Conservation (phyloP, 1,140 invertebrate genomes). For the Heliconius congener region DNA sequence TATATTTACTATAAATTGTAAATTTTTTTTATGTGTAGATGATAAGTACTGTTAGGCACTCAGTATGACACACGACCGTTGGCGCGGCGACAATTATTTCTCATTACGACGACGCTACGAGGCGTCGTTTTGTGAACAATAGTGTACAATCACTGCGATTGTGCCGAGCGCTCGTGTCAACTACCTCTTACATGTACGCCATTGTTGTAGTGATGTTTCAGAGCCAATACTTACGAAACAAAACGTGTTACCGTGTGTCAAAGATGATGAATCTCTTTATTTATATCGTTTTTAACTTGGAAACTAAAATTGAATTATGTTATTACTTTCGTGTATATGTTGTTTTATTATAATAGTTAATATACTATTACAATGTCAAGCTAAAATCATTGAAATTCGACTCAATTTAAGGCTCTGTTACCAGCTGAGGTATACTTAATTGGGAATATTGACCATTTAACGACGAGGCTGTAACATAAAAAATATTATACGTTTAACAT, state of each 20-base stretch:
- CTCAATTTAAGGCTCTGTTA: conserved; percentile 52
- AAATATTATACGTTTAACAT: conserved; percentile 18
- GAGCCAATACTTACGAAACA: conserved; percentile 60
- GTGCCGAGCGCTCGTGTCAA: conserved; percentile 60
- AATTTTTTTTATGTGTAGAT: conserved; percentile 23
- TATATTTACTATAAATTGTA: background rate
- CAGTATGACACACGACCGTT: conserved; percentile 50
- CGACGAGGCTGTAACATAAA: conserved; percentile 53
- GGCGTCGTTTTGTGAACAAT: conserved; percentile 62
- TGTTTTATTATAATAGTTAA: conserved; percentile 35
- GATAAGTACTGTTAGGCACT: conserved; percentile 46
- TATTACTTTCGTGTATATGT: background rate
- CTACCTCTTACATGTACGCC: conserved; percentile 64
- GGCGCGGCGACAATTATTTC: conserved; percentile 58
- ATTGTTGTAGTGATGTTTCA: conserved; percentile 75
- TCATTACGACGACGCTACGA: conserved; percentile 53
- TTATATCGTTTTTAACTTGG: background rate
- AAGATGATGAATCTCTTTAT: background rate
- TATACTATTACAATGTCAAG: conserved; percentile 52
- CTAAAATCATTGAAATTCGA: conserved; percentile 68
- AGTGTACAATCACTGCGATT: conserved; percentile 69
- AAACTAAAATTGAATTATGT: no score
- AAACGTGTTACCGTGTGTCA: conserved; percentile 45
- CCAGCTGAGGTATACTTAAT: conserved; percentile 68
- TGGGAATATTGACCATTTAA: conserved; percentile 72